phyloP scores from a whole-genome alignment of 2,797 vertebrate genomes.

The Ibycter americanus region DNA sequence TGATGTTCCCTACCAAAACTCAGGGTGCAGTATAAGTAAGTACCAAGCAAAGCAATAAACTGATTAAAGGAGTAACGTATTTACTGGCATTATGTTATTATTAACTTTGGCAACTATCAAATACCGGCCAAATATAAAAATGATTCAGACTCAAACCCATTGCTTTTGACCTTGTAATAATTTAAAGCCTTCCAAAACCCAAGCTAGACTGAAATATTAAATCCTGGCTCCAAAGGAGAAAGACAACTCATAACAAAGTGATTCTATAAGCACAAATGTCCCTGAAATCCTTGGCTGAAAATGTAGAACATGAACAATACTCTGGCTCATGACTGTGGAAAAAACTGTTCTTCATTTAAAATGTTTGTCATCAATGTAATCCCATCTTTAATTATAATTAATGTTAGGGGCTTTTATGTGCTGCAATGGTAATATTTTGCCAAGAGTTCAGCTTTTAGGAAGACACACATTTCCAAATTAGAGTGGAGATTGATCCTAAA shows the following conservation, averaged over 20 bases:
- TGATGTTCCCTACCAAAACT: background rate
- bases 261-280: slow-evolving; percentile 37
- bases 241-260: background rate
- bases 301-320: slow-evolving; percentile 23
- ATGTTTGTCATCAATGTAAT: slow-evolving; percentile 51
- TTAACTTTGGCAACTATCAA: background rate
- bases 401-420: background rate
- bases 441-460: slow-evolving; percentile 19
- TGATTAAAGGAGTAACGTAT: background rate
- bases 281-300: slow-evolving; percentile 54
- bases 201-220: slow-evolving; percentile 43
- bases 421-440: background rate
- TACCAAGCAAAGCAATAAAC: background rate
- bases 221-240: slow-evolving; percentile 17
- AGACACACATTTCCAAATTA: background rate
- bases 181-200: slow-evolving; percentile 22
- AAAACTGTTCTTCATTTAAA: slow-evolving; percentile 34
- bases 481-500: slow-evolving; percentile 10
- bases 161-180: slow-evolving; percentile 49
- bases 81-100: background rate
- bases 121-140: slow-evolving; percentile 10
- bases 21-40: background rate
- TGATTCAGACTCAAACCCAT: background rate
- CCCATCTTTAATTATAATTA: slow-evolving; percentile 45
- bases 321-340: slow-evolving; percentile 37